These are phyloP conservation scores for Nibea albiflora DNA, from an alignment of 2,113 vertebrate species.

Conservation along the genomic window DNA sequence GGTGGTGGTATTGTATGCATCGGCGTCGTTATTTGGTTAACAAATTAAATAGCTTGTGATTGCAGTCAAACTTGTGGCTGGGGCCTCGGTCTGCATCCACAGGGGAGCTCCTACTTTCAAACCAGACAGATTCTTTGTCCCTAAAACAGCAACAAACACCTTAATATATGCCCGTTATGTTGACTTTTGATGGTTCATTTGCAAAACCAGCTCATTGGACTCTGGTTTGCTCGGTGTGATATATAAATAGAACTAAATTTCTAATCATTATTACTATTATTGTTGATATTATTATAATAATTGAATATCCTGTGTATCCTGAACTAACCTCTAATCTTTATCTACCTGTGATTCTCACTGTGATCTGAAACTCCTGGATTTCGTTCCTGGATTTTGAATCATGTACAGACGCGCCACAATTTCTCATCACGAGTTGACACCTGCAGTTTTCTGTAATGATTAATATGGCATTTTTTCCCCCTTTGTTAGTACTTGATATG, in stretches of 20 bases:
- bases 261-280: slow-evolving; percentile 15
- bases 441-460: slow-evolving; percentile 38
- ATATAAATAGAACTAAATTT: slow-evolving; percentile 17
- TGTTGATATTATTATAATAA: slow-evolving; percentile 7
- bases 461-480: background rate
- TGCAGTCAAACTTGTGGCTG: slow-evolving; percentile 35
- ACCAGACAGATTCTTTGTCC: slow-evolving; percentile 12
- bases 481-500: slow-evolving; percentile 49
- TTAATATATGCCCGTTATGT: background rate
- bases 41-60: slow-evolving; percentile 64
- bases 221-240: slow-evolving; percentile 11
- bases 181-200: slow-evolving; percentile 14
- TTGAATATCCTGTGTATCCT: slow-evolving; percentile 35
- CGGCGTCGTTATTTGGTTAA: slow-evolving; percentile 66
- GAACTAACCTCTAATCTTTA: slow-evolving; percentile 50
- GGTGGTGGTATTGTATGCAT: slow-evolving; percentile 17
- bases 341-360: slow-evolving; percentile 68
- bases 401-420: slow-evolving; percentile 31
- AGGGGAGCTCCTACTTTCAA: slow-evolving; percentile 21
- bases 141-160: background rate
- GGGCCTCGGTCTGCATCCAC: slow-evolving; percentile 21
- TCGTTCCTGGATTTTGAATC: slow-evolving; percentile 43
- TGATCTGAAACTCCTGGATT: slow-evolving; percentile 56
- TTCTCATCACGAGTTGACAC: slow-evolving; percentile 20
- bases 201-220: slow-evolving; percentile 20